phyloP scores from a whole-genome alignment of 2,888 invertebrate genomes.

The Heterodera filipjevi region DNA sequence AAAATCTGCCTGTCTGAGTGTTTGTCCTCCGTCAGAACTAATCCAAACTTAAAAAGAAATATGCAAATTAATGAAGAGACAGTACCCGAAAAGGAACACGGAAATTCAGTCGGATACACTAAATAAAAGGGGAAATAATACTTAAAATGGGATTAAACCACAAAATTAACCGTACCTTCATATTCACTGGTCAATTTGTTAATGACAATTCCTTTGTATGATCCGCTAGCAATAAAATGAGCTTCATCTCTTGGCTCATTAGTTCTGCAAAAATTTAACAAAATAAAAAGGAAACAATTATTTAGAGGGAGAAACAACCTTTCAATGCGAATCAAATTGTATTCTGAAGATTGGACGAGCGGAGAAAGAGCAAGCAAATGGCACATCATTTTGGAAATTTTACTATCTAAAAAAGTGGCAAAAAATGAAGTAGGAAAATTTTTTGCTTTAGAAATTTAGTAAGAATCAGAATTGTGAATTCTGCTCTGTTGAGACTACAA shows the following conservation, averaged over 20 bases:
- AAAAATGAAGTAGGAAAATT: background rate
- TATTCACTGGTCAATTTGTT: slow-evolving; percentile 29
- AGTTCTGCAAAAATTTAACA: slow-evolving; percentile 19
- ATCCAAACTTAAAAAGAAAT: slow-evolving; percentile 4
- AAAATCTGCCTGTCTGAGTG: background rate
- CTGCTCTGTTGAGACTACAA: too few relatives aligned
- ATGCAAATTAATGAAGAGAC: background rate
- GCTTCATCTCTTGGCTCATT: slow-evolving; percentile 26
- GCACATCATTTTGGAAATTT: background rate
- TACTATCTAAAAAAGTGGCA: background rate
- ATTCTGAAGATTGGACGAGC: slow-evolving; percentile 32
- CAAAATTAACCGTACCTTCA: too few relatives aligned
- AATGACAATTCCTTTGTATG: slow-evolving; percentile 33
- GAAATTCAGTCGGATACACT: slow-evolving; percentile 29
- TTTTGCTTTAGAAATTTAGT: too few relatives aligned
- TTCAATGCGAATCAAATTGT: slow-evolving; percentile 33
- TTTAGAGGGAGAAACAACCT: slow-evolving; percentile 24
- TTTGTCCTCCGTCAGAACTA: slow-evolving; percentile 21
- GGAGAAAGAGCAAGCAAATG: slow-evolving; percentile 29
- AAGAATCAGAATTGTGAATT: too few relatives aligned
- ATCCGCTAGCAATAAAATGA: slow-evolving; percentile 32
- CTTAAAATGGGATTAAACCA: background rate
- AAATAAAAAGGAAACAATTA: too few relatives aligned
- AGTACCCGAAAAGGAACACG: slow-evolving; percentile 32
- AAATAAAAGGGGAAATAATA: background rate